phyloP scores from a whole-genome alignment of 2,888 invertebrate genomes.

The Pyrgus malvae region DNA sequence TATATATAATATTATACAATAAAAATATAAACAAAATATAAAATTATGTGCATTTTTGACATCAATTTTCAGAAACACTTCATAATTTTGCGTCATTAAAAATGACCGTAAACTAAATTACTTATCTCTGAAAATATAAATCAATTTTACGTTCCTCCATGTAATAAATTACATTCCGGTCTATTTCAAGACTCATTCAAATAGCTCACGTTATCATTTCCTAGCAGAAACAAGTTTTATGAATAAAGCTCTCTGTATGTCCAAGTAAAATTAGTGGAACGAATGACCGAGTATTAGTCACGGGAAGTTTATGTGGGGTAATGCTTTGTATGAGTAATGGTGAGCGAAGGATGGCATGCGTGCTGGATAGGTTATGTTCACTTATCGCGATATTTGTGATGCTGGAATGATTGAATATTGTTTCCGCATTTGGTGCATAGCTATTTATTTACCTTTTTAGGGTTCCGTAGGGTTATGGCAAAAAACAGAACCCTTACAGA shows the following conservation, averaged over 20 bases:
- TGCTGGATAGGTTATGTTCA: not conserved
- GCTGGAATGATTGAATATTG: constrained; percentile 19
- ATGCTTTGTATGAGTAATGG: constrained; percentile 24
- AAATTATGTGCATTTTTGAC: too few relatives aligned
- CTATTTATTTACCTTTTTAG: not conserved
- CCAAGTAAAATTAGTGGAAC: constrained; percentile 23
- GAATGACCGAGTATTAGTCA: constrained; percentile 25
- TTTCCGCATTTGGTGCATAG: constrained; percentile 2
- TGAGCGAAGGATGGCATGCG: constrained; percentile 21
- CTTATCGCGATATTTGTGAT: constrained; percentile 5
- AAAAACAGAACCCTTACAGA: too few relatives aligned
- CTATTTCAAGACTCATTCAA: too few relatives aligned
- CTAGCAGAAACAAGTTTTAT: constrained; percentile 4
- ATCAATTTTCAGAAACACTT: too few relatives aligned
- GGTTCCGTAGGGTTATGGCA: too few relatives aligned
- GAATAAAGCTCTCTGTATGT: constrained; percentile 7
- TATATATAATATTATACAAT: too few relatives aligned
- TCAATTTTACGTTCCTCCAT: too few relatives aligned
- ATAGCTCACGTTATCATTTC: constrained; percentile 12
- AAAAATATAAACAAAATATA: too few relatives aligned
- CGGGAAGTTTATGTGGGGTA: constrained; percentile 27
- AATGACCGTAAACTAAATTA: too few relatives aligned
- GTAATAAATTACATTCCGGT: too few relatives aligned
- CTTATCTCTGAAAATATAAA: too few relatives aligned
- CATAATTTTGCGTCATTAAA: too few relatives aligned